A percentile compares a stretch with the other conserved stretches of the same genome.
These are phyloP conservation scores for Helarctos malayanus DNA, from an alignment of 2,797 vertebrate genomes.

Conservation along the genomic window DNA sequence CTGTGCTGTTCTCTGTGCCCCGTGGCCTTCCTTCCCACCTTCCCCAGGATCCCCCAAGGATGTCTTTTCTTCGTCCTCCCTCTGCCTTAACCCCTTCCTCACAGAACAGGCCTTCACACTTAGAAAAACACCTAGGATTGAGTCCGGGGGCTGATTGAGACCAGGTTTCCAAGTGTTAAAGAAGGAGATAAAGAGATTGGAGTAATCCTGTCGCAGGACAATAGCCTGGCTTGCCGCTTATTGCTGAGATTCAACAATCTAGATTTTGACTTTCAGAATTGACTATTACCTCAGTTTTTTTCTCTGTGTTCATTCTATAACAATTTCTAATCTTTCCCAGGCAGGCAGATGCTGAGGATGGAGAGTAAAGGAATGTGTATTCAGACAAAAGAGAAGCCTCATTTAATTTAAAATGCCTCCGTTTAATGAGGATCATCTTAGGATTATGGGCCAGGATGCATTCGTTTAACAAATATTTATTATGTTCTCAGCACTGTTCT, in stretches of 20 bases:
- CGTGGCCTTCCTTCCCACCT: neutral
- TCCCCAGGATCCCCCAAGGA: neutral
- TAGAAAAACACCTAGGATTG: neutral
- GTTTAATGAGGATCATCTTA: neutral
- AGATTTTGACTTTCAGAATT: conserved; percentile 42
- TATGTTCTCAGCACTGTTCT: neutral
- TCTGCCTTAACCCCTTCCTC: neutral
- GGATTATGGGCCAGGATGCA: neutral
- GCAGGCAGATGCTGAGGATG: neutral
- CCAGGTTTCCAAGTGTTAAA: neutral
- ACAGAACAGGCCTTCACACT: neutral
- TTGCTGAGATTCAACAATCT: neutral
- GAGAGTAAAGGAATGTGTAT: neutral
- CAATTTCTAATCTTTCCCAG: neutral
- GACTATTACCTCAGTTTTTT: neutral
- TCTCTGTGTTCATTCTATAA: neutral
- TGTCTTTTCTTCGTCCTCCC: neutral
- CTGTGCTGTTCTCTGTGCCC: neutral
- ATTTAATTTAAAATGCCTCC: neutral
- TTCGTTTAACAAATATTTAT: conserved; percentile 34
- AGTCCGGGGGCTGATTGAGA: neutral
- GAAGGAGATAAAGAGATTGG: neutral
- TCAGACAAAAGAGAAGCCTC: conserved; percentile 29
- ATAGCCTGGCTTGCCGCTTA: neutral
- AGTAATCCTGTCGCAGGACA: neutral